Evolutionary conservation across 2,113 vertebrate species (phyloP).

Genomic region (Hippocampus comes): DNA sequence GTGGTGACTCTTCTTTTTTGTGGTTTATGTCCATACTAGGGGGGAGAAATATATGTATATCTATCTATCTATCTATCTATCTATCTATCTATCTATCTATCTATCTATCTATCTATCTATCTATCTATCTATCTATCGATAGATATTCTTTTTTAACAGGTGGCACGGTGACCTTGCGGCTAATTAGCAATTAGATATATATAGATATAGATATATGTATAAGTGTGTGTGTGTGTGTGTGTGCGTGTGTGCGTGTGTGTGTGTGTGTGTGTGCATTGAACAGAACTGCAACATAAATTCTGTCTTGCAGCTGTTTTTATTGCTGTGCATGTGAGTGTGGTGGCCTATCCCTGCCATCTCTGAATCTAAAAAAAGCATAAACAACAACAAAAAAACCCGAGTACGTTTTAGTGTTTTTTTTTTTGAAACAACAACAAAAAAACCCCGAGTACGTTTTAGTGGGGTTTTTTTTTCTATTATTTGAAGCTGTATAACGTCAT

Average conservation of each 20-base stretch:
- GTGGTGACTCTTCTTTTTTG: neutral
- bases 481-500: neutral
- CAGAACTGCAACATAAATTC: neutral
- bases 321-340: neutral
- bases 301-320: neutral
- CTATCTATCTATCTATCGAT: too few species aligned
- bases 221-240: too few species aligned
- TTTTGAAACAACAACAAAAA: neutral
- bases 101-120: too few species aligned
- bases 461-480: neutral
- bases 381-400: neutral
- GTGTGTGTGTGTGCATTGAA: neutral
- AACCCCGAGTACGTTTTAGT: neutral
- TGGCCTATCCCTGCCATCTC: neutral
- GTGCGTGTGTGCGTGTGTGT: too few species aligned
- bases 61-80: too few species aligned
- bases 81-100: neutral
- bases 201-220: too few species aligned
- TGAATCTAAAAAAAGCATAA: neutral
- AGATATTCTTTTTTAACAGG: too few species aligned
- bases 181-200: too few species aligned
- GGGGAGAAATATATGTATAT: too few species aligned
- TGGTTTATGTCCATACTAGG: neutral
- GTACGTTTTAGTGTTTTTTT: neutral
- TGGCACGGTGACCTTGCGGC: too few species aligned